A percentile compares a stretch with the other conserved stretches of the same genome.
Evolutionary conservation across 2,888 invertebrate species (phyloP).

Genomic region (Saturnia pavonia): DNA sequence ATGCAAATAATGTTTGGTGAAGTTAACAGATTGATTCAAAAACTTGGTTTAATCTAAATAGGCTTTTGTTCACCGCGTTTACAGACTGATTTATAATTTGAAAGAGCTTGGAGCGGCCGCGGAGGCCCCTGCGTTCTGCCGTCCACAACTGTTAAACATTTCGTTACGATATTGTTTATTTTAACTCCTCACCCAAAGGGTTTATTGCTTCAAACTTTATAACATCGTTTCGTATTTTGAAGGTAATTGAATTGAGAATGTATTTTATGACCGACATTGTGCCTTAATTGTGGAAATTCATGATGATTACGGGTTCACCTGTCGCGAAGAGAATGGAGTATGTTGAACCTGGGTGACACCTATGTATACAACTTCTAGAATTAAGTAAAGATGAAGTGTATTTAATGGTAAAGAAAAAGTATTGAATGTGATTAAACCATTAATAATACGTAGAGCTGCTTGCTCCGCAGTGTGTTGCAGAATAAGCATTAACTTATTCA

Average conservation of each 20-base stretch:
- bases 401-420: too few relatives aligned
- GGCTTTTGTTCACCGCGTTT: neutral
- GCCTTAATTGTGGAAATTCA: neutral
- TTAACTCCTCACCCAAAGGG: slow-evolving; percentile 6
- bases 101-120: neutral
- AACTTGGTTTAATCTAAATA: neutral
- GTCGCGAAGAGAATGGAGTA: neutral
- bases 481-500: neutral
- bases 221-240: neutral
- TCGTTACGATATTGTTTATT: slow-evolving; percentile 8
- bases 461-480: neutral
- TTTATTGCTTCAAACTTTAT: slow-evolving; percentile 10
- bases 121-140: neutral
- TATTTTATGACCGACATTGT: neutral
- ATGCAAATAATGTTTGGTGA: neutral
- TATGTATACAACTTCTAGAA: neutral
- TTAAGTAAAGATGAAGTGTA: neutral
- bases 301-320: neutral
- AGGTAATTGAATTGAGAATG: neutral
- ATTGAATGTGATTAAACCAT: too few relatives aligned
- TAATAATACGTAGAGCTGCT: neutral
- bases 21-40: slow-evolving; percentile 1
- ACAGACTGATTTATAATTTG: neutral
- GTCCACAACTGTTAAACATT: neutral
- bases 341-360: too few relatives aligned